Evolutionary conservation across 2,113 vertebrate species (phyloP), one percentile per base, ranked within the genome.

Genomic region (Neolamprologus kungweensis): DNA sequence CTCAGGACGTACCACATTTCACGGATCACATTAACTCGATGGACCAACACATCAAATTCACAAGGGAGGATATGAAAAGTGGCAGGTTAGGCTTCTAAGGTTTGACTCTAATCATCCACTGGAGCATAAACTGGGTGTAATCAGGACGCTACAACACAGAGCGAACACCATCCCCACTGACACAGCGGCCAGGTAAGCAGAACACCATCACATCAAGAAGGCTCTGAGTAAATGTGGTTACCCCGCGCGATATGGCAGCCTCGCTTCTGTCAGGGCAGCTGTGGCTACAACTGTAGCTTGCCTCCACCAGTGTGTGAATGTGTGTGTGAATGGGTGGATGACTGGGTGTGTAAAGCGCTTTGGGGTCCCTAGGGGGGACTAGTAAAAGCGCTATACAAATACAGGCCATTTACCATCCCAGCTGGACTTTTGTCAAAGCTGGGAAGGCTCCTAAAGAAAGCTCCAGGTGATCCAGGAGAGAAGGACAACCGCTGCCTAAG

Each of bases 381-480:
- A 9, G 35, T 9, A 35, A 35, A 35, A 35, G 8, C 33, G 3
- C 33, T 35, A 35, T 35, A 35, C 33, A 35, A 35, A 35, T 35
- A 35, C 33, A 35, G 33, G 33, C 1, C 33, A 35, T 35, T 35
- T 35, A 35, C 33, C 33, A 33, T 42, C 40, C 40, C 40, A 51
- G 50, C 50, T n/a, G 50, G 50, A 51, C 50, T 51, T 51, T 53
- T 53, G 50, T n/a, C 19, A 53, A 53, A 50, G 2, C 50, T 3
- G 50, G 50, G 5, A n/a, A 53, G 50, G 19, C 50, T 1, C 9
- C 50, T 5, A 53, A 53, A 53, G 50, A 53, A 53, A 53, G 19
- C 50, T 53, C 50, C 50, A 53, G 19, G 0, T 0, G 19, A 11
- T 53, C 50, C 1, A 53, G 1, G 19, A 53, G 51, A 0, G 19